A percentile compares a stretch with the other conserved stretches of the same genome.
These are phyloP conservation scores for Pseudoatta argentina DNA, from an alignment of 1,140 invertebrate genomes.

Conservation along the genomic window DNA sequence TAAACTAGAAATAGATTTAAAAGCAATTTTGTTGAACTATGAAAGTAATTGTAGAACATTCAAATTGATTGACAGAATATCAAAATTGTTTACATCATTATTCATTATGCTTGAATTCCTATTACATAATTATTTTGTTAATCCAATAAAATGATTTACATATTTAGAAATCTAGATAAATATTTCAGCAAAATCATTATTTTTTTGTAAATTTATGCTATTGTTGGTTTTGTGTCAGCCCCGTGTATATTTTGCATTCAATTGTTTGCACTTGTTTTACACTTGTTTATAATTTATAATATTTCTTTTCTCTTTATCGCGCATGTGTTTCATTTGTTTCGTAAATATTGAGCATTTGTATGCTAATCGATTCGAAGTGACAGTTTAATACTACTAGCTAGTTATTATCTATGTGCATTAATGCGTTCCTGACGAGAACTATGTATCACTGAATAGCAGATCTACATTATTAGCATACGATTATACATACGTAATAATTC, in stretches of 20 bases:
- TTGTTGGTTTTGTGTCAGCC: background rate
- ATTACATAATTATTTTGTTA: no score
- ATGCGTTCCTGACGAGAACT: slow-evolving; percentile 10
- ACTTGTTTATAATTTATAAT: slow-evolving; percentile 2
- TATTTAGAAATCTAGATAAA: no score
- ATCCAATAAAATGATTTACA: no score
- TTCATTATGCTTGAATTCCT: no score
- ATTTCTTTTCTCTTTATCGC: background rate
- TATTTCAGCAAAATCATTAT: no score
- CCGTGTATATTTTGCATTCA: background rate
- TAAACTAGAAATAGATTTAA: no score
- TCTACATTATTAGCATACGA: slow-evolving; percentile 21
- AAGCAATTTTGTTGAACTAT: no score
- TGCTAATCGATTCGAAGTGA: slow-evolving; percentile 12
- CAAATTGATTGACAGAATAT: no score
- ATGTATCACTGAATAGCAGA: background rate
- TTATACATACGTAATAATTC: background rate
- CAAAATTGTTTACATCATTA: no score
- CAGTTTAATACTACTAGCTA: background rate
- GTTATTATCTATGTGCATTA: slow-evolving; percentile 30
- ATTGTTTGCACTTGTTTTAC: background rate
- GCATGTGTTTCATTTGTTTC: slow-evolving; percentile 6
- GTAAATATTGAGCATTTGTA: slow-evolving; percentile 21
- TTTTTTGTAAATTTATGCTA: no score
- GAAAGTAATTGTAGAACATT: no score